Percentiles rank a stretch among this genome's conserved stretches.
These are phyloP conservation scores for Temnothorax longispinosus DNA, from an alignment of 1,140 invertebrate species.

Conservation along the genomic window DNA sequence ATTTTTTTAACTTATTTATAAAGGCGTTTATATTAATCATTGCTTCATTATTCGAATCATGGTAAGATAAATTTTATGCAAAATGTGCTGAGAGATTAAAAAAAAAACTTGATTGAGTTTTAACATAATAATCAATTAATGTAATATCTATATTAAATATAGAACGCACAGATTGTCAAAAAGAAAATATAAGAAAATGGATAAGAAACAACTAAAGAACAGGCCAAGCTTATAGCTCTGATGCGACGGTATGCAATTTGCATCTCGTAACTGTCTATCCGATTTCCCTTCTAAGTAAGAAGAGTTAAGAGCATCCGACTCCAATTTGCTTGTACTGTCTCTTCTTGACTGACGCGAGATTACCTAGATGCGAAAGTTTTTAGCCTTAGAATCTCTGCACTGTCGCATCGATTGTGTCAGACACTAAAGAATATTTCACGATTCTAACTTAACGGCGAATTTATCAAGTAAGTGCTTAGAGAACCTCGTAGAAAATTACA, in stretches of 20 bases:
- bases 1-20: slow-evolving; percentile 5
- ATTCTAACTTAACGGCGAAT: slow-evolving; percentile 24
- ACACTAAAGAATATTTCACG: not conserved
- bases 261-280: slow-evolving; percentile 43
- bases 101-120: not conserved
- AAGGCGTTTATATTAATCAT: slow-evolving; percentile 15
- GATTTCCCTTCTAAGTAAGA: slow-evolving; percentile 35
- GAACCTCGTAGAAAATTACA: not conserved
- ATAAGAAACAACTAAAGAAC: not conserved
- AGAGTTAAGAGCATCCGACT: slow-evolving; percentile 56
- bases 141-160: slow-evolving; percentile 25
- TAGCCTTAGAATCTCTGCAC: slow-evolving; percentile 46
- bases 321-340: slow-evolving; percentile 43
- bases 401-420: not conserved
- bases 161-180: slow-evolving; percentile 35
- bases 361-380: slow-evolving; percentile 44
- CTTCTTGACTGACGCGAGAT: slow-evolving; percentile 49
- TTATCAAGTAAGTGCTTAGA: slow-evolving; percentile 30
- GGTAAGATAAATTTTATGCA: not conserved
- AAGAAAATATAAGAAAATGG: slow-evolving; percentile 16
- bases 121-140: slow-evolving; percentile 14
- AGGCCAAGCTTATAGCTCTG: slow-evolving; percentile 41
- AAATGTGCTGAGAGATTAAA: not conserved
- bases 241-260: slow-evolving; percentile 42
- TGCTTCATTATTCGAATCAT: not conserved